Percentiles rank a stretch among this genome's conserved stretches.
phyloP scores from a whole-genome alignment of 2,113 vertebrate genomes.

The Vidua chalybeata region DNA sequence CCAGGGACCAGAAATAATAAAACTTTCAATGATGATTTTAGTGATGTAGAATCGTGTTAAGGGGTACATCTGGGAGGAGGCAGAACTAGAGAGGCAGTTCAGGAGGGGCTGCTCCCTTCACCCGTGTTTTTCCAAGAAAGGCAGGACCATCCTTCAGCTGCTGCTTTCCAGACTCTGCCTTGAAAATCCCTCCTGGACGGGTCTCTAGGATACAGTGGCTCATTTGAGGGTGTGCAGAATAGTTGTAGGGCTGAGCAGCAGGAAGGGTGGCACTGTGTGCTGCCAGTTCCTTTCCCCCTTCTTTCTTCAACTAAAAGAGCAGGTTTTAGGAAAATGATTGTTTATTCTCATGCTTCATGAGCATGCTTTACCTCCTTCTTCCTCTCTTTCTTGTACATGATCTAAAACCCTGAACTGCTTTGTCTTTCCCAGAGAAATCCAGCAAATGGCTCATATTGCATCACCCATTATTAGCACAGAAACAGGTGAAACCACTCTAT shows the following conservation, averaged over 20 bases:
- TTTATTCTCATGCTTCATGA: background rate
- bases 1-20: background rate
- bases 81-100: background rate
- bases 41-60: background rate
- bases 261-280: background rate
- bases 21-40: background rate
- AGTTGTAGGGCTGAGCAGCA: background rate
- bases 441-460: background rate
- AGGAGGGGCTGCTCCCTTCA: background rate
- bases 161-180: background rate
- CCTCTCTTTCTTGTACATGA: background rate
- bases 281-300: background rate
- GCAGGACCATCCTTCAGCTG: background rate
- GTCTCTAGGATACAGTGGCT: background rate
- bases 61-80: background rate
- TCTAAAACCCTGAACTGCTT: background rate
- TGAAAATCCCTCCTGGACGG: background rate
- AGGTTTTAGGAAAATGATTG: background rate
- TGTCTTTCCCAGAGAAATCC: background rate
- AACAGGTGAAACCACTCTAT: background rate
- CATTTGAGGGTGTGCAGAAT: background rate
- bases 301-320: background rate
- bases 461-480: background rate
- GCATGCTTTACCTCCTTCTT: background rate
- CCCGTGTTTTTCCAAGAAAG: background rate